phyloP scores from a whole-genome alignment of 2,113 vertebrate genomes.

The Lathamus discolor region DNA sequence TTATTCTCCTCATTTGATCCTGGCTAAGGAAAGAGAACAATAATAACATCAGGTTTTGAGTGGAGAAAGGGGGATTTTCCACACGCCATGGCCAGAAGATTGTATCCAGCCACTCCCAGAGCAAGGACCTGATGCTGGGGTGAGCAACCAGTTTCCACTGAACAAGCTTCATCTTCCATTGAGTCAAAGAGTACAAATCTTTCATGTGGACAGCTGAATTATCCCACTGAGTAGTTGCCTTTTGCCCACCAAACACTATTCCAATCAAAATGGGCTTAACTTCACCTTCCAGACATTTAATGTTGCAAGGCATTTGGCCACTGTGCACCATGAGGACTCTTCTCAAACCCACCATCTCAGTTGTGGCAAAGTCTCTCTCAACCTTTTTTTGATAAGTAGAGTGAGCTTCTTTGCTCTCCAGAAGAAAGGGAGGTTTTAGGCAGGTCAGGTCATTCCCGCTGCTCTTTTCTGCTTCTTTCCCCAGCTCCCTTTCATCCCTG shows the following conservation, averaged over 20 bases:
- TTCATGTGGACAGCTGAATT: background rate
- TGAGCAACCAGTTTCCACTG: background rate
- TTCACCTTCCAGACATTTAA: background rate
- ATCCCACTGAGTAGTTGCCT: background rate
- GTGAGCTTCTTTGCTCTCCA: accelerated
- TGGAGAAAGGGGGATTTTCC: background rate
- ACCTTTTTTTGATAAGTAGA: background rate
- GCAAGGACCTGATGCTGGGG: background rate
- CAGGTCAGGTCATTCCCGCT: background rate
- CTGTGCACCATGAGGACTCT: background rate
- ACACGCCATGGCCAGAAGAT: background rate
- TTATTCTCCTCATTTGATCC: background rate
- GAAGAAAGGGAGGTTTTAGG: background rate
- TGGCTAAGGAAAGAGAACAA: background rate
- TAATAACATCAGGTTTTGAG: background rate
- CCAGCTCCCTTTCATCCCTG: conserved; percentile 20
- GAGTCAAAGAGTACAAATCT: background rate
- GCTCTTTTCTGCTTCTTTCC: background rate
- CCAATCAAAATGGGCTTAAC: background rate
- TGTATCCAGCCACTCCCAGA: background rate
- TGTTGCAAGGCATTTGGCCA: background rate
- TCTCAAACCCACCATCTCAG: accelerated
- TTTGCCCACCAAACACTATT: background rate
- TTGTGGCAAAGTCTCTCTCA: background rate
- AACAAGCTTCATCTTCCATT: background rate